Base-by-base conservation (phyloP, 2,113 vertebrate species). In the Coracopsis vasa region DNA sequence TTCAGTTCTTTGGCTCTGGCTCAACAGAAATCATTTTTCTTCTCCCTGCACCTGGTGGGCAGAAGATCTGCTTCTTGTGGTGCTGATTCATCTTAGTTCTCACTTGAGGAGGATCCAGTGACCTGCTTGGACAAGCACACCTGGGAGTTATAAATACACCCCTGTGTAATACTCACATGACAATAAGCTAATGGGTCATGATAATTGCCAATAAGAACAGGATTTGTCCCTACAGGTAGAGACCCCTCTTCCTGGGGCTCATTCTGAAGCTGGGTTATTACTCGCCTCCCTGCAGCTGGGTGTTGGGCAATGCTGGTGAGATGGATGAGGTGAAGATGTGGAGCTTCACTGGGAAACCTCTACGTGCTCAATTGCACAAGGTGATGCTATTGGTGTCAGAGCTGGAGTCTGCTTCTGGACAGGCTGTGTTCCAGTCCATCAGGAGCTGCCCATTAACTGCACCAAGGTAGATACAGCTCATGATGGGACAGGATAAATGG, bases 81-180 rank as follows among this genome's bases (percentile, higher is more conserved):
- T 80, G 95, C 96, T 96, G 95, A 97, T 81, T 97, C 93, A 94
- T 92, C 51, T 58, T 64, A 53, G 35, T 27, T 89, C 91, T 85
- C 51, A 51, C 66, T 37, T 65, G 84, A 96, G 60, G 33, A 94
- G 47, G 44, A 91, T 95, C 35, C 91, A 75, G 83, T 96, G 95
- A 91, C 70, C 93, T 96, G 95, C 95, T 94, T 92, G 93, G 94
- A 89, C 96, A 96, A 89, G 96, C 91, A 94, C 86, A 48, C 58
- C 92, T 54, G 50, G 31, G 80, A 95, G 65, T 74, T 95, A 80
- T 47, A 89, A 96, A 92, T 89, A 50, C 33, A 88, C 4, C 83
- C 44, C 61, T 92, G 69, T 81, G 91, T 67, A 86, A 64, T 64
- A 11, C 47, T 92, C 81, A 45, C 66, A 82, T 66, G 85, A 60